phyloP scores from a whole-genome alignment of 2,113 vertebrate genomes.

The Ceyx cyanopectus region DNA sequence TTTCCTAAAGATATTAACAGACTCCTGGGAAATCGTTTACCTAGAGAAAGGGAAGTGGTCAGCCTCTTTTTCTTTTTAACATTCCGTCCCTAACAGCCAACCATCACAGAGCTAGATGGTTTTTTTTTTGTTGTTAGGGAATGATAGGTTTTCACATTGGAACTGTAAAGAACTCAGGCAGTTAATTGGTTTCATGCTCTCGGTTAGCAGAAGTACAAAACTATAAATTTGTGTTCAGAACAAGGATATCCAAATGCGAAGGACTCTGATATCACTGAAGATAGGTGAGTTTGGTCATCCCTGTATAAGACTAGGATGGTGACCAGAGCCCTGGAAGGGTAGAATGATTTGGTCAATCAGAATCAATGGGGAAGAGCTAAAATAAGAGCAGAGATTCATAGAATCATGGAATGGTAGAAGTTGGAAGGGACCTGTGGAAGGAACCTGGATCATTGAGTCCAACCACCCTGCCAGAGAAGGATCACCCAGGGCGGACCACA shows the following conservation, averaged over 20 bases:
- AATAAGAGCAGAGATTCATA: neutral
- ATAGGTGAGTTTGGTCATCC: neutral
- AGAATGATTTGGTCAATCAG: neutral
- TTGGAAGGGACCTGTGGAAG: too few relatives aligned
- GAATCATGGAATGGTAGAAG: too few relatives aligned
- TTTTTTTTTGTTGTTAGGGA: neutral
- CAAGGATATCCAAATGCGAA: neutral
- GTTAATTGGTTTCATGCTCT: neutral
- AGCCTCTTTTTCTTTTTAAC: neutral
- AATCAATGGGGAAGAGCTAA: neutral
- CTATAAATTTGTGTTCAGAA: neutral
- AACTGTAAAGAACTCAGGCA: neutral
- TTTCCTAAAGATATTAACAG: constrained; percentile 50
- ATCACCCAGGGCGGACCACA: too few relatives aligned
- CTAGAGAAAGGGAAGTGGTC: constrained; percentile 1
- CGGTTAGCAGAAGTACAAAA: neutral
- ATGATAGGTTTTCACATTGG: neutral
- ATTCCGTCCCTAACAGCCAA: neutral
- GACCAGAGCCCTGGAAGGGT: neutral
- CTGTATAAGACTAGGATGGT: neutral
- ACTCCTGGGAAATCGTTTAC: constrained; percentile 14
- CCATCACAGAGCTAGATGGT: neutral
- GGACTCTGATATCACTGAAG: neutral
- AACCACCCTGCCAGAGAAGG: too few relatives aligned
- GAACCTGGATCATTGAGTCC: too few relatives aligned